Conservation (phyloP, 2,797 vertebrate genomes). For the Phrynocephalus guinanensis region DNA sequence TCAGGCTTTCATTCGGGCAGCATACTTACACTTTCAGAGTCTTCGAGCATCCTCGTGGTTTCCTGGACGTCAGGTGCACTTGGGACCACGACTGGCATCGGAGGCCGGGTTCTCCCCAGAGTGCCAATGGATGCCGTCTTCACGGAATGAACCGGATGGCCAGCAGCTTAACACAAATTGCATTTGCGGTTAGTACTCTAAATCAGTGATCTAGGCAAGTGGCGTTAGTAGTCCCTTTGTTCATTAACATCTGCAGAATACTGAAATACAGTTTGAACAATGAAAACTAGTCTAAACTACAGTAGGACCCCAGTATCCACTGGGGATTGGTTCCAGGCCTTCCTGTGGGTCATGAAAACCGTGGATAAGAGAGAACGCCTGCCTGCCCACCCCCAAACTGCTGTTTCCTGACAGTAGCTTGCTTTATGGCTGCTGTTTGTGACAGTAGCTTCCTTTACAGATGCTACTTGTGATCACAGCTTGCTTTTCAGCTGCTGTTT, state of each 20-base stretch:
- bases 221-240: no score
- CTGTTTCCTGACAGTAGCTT: no score
- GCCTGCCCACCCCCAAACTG: no score
- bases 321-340: no score
- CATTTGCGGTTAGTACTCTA: neutral
- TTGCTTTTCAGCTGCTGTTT: no score
- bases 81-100: conserved; percentile 93
- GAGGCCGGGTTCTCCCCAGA: conserved; percentile 90
- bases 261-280: neutral
- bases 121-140: conserved; percentile 98
- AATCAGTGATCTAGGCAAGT: neutral
- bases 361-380: no score
- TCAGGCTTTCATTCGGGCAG: neutral
- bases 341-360: no score
- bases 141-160: conserved; percentile 84
- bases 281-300: neutral
- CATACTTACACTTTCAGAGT: conserved; percentile 92
- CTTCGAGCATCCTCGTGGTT: conserved; percentile 94
- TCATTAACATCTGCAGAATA: neutral
- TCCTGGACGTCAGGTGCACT: conserved; percentile 93
- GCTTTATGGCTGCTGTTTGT: no score
- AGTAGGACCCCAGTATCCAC: no score
- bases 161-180: conserved; percentile 77
- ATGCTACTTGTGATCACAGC: no score
- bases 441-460: no score